Base-by-base conservation (phyloP, 1,140 invertebrate genomes). In the Bradynema listronoti region DNA sequence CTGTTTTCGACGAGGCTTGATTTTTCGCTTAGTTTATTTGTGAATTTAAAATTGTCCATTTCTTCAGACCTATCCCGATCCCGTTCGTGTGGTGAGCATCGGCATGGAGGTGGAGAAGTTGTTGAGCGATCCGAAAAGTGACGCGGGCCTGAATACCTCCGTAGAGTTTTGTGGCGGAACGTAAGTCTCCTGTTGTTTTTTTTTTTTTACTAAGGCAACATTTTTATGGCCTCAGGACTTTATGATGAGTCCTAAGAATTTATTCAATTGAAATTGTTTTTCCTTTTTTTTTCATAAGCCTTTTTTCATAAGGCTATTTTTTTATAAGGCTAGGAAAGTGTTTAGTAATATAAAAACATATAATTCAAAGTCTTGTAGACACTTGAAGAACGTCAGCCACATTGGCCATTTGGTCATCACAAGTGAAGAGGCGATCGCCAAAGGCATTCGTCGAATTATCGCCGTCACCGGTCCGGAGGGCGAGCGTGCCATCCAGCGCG, bases 101-200 rank as follows among this genome's bases (percentile, higher is more conserved):
- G 94, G 95, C 14, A 84, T 92, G 51, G 85, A 91, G 1, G 86
- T 99, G 16, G 90, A 96, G 66, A 83, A 90, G 34, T 81, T 99
- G 6, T 86, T 93, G 74, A 82, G 83, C 46, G 86, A 97, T 82
- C 93, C 93, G 1, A 83, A 86, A 34, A 84, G 86, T 25, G 82
- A 85, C 14, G 84, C 82, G 42, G 92, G 87, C 4, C 83, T 84
- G 45, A 80, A 86, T 47, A 95, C 91, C 1, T 95, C 93, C 24
- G 88, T 99, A n/a, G 95, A 99, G 82, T 98, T 99, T 82, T 99
- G 95, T 82, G 95, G 95, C 62, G 95, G 95, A 73, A 98, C 94
- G 85, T 86, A 53, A 19, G 60, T 52, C 19, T 78, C 83, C 80
- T 78, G 29, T 1, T 11, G 25, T 1, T 2, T 29, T 56, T 51